Conservation (phyloP, 1,140 invertebrate genomes). For the Drosophila yakuba region DNA sequence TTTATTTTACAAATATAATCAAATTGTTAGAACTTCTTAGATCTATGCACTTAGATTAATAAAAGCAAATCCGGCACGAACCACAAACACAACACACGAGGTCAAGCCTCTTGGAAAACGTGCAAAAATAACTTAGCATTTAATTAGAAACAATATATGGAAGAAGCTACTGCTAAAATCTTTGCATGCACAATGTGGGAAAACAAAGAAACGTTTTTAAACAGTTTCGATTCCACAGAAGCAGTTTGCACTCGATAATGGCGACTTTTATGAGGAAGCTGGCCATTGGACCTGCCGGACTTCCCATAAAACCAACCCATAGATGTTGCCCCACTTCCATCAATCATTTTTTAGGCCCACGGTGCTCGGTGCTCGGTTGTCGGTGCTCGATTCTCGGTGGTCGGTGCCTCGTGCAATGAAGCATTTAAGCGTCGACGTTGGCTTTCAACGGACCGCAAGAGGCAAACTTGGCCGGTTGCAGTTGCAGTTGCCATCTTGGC, state of each 20-base stretch:
- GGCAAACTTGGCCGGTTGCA: constrained; percentile 55
- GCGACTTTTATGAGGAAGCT: constrained; percentile 18
- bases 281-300: not conserved
- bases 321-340: constrained; percentile 32
- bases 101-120: constrained; percentile 41
- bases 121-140: constrained; percentile 46
- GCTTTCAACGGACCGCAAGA: constrained; percentile 57
- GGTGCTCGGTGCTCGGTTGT: constrained; percentile 28
- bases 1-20: too few relatives aligned
- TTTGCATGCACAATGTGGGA: constrained; percentile 14
- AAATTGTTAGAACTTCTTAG: constrained; percentile 8
- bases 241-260: not conserved
- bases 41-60: constrained; percentile 9
- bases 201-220: constrained; percentile 18
- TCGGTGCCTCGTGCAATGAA: constrained; percentile 47
- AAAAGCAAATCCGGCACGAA: constrained; percentile 28
- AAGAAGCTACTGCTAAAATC: constrained; percentile 28
- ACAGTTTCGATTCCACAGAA: constrained; percentile 6
- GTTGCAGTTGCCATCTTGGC: constrained; percentile 47
- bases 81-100: constrained; percentile 20
- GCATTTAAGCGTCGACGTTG: constrained; percentile 65
- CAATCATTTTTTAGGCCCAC: constrained; percentile 26
- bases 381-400: too few relatives aligned
- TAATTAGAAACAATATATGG: constrained; percentile 38
- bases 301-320: not conserved